phyloP scores from a whole-genome alignment of 2,888 invertebrate species.

The Hypomecis punctinalis region DNA sequence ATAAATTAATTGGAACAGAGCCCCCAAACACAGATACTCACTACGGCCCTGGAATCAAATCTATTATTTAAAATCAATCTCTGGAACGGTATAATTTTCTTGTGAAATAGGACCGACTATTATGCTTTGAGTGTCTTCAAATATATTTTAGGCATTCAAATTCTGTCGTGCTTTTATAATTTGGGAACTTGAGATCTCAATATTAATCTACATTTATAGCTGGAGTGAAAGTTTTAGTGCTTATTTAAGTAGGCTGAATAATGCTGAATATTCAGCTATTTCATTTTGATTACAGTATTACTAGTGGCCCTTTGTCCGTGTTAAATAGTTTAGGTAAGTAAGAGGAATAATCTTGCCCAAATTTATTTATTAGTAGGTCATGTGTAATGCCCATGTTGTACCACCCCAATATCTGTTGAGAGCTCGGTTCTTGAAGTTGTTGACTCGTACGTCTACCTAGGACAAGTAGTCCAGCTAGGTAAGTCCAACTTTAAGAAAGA shows the following conservation, averaged over 20 bases:
- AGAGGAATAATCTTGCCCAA: too few relatives aligned
- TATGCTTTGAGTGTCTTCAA: conserved; percentile 29
- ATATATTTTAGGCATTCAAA: conserved; percentile 26
- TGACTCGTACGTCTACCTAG: too few relatives aligned
- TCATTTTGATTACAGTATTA: too few relatives aligned
- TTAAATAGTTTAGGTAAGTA: not conserved
- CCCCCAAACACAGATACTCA: not conserved
- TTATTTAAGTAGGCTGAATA: not conserved
- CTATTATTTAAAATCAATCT: conserved; percentile 58
- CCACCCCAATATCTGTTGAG: too few relatives aligned
- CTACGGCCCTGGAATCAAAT: conserved; percentile 26
- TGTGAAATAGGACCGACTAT: conserved; percentile 24
- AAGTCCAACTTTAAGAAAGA: too few relatives aligned
- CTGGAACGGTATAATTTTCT: conserved; percentile 44
- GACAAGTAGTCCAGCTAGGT: too few relatives aligned
- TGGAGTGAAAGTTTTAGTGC: not conserved
- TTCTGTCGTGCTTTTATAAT: conserved; percentile 22
- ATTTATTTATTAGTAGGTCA: too few relatives aligned
- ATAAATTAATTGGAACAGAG: not conserved
- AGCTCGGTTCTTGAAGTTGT: too few relatives aligned
- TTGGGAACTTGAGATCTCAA: conserved; percentile 19
- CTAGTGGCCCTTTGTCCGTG: too few relatives aligned
- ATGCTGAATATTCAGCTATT: too few relatives aligned
- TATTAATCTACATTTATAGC: conserved; percentile 18
- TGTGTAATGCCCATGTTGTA: too few relatives aligned